A percentile compares a stretch with the other conserved stretches of the same genome.
phyloP scores from a whole-genome alignment of 2,888 invertebrate species.

The Siphlonurus alternatus region DNA sequence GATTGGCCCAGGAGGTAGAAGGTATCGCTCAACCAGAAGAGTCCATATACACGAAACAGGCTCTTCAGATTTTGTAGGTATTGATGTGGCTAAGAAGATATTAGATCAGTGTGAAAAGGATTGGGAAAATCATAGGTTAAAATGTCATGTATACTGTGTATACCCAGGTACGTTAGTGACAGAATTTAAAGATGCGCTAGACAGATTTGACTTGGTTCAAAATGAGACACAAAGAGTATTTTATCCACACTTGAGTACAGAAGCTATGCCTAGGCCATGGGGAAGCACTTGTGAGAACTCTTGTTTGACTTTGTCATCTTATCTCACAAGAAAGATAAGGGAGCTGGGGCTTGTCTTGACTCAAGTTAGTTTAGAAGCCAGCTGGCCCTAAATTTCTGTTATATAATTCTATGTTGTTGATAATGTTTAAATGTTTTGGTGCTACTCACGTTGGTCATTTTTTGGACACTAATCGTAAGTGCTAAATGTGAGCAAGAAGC shows the following conservation, averaged over 20 bases:
- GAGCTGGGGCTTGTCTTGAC: neutral
- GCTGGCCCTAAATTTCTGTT: too few relatives aligned
- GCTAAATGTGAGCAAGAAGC: too few relatives aligned
- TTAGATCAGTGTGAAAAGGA: slow-evolving; percentile 1
- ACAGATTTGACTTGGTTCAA: neutral
- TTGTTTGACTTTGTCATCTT: neutral
- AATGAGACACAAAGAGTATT: neutral
- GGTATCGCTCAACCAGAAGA: neutral
- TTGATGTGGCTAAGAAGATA: neutral
- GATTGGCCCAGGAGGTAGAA: neutral
- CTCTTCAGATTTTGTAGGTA: neutral
- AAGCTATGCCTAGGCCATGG: neutral
- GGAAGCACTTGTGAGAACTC: neutral
- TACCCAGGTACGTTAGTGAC: neutral
- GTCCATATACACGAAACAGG: neutral
- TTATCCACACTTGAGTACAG: slow-evolving; percentile 1
- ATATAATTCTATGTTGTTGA: too few relatives aligned
- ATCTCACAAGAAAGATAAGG: neutral
- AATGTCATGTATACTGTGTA: neutral
- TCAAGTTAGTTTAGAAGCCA: neutral
- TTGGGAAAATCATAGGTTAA: neutral
- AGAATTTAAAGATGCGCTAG: neutral
- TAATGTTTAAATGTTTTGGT: too few relatives aligned
- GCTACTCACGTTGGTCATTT: too few relatives aligned
- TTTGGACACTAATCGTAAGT: too few relatives aligned